These are phyloP conservation scores for Anneissia japonica DNA, from an alignment of 35 echinoderm and acorn worm species.

Conservation along the genomic window DNA sequence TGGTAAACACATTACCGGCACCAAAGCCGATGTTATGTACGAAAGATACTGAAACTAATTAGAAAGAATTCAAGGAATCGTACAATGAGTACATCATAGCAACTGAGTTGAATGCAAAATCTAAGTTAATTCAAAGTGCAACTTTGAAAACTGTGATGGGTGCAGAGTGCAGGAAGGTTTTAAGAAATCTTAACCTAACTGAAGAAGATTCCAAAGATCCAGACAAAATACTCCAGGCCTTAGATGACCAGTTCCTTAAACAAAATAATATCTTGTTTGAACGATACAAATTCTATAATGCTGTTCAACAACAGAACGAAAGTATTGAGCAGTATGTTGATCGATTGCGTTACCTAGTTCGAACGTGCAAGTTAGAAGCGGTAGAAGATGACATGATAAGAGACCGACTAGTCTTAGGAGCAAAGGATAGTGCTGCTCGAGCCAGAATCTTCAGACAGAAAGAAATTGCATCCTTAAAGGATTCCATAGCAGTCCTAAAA, in stretches of 20 bases:
- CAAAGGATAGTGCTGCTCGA: slow-evolving; percentile 16
- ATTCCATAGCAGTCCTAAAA: slow-evolving; percentile 4
- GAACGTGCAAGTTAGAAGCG: slow-evolving; percentile 6
- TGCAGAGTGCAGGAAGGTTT: no score
- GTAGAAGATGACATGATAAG: slow-evolving; percentile 21
- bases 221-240: no score
- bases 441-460: slow-evolving; percentile 29
- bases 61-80: slow-evolving; percentile 5
- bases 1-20: not conserved
- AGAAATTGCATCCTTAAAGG: not conserved
- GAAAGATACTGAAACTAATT: slow-evolving; percentile 25
- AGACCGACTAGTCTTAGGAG: slow-evolving; percentile 26
- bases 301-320: slow-evolving; percentile 16
- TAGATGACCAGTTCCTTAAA: no score
- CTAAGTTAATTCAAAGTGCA: slow-evolving; percentile 10
- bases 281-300: slow-evolving; percentile 3
- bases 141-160: slow-evolving; percentile 27
- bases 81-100: not conserved
- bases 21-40: slow-evolving; percentile 20
- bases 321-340: slow-evolving; percentile 12
- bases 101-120: slow-evolving; percentile 25
- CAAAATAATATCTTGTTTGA: no score
- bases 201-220: no score
- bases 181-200: no score
- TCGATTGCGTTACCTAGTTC: slow-evolving; percentile 20